Conservation (phyloP, 1,140 invertebrate genomes). For the Myzus persicae region DNA sequence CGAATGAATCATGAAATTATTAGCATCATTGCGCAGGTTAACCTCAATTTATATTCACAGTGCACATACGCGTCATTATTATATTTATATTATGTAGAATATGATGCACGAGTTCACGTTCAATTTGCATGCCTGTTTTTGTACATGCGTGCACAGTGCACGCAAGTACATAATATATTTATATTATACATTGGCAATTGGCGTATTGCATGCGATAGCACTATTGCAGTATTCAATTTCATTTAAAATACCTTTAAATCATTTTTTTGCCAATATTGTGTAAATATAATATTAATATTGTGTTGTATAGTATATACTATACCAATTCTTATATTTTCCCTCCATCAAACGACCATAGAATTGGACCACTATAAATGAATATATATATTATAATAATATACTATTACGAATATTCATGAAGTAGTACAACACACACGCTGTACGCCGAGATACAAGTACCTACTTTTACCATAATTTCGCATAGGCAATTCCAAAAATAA, state of each 20-base stretch:
- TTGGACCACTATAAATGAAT: background rate
- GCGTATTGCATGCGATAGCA: background rate
- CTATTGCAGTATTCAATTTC: background rate
- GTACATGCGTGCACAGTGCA: background rate
- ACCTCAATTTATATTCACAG: background rate
- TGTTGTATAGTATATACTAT: background rate
- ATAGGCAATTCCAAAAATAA: background rate
- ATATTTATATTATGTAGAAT: background rate
- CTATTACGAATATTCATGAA: background rate
- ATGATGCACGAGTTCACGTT: slow-evolving; percentile 17
- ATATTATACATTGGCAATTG: background rate
- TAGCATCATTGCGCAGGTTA: slow-evolving; percentile 4
- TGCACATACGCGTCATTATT: background rate
- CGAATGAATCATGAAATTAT: slow-evolving; percentile 24
- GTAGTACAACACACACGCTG: background rate
- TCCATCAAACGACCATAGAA: background rate
- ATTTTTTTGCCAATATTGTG: background rate
- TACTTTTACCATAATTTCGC: background rate
- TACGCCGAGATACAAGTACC: background rate
- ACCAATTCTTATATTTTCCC: background rate
- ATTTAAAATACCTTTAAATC: background rate
- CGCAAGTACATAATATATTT: background rate
- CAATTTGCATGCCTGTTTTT: slow-evolving; percentile 30
- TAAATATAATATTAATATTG: too few species aligned
- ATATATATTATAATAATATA: background rate